phyloP scores from a whole-genome alignment of 2,797 vertebrate species.

The Pyrocephalus nanus region DNA sequence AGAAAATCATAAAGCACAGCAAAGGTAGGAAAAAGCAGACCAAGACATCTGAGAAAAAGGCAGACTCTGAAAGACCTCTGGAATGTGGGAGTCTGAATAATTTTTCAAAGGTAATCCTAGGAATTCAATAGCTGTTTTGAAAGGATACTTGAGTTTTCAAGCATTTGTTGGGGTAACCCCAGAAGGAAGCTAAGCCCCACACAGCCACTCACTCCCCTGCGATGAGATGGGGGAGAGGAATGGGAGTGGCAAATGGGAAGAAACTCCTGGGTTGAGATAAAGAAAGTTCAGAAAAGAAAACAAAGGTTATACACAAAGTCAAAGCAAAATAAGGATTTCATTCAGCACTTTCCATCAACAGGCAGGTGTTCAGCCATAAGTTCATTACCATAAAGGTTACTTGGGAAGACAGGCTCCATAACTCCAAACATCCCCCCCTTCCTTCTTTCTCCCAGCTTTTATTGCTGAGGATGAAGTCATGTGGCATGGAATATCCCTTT shows the following conservation, averaged over 20 bases:
- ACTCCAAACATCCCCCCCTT: accelerated
- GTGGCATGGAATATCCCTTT: neutral
- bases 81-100: neutral
- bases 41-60: neutral
- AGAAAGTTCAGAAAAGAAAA: neutral
- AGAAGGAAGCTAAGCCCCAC: neutral
- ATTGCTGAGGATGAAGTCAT: accelerated
- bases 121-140: neutral
- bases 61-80: neutral
- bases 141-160: neutral
- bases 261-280: neutral
- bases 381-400: neutral
- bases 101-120: neutral
- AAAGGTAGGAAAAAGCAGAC: neutral
- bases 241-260: neutral
- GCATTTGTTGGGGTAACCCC: neutral
- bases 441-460: neutral
- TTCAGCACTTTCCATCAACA: neutral
- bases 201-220: accelerated
- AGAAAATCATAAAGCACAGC: neutral
- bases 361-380: neutral
- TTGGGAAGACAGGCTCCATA: neutral
- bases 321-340: neutral
- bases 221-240: neutral
- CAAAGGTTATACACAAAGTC: neutral